Percentiles rank a stretch among this genome's conserved stretches.
phyloP scores from a whole-genome alignment of 92 coral and sea anemone species.

The Phymanthus crucifer region DNA sequence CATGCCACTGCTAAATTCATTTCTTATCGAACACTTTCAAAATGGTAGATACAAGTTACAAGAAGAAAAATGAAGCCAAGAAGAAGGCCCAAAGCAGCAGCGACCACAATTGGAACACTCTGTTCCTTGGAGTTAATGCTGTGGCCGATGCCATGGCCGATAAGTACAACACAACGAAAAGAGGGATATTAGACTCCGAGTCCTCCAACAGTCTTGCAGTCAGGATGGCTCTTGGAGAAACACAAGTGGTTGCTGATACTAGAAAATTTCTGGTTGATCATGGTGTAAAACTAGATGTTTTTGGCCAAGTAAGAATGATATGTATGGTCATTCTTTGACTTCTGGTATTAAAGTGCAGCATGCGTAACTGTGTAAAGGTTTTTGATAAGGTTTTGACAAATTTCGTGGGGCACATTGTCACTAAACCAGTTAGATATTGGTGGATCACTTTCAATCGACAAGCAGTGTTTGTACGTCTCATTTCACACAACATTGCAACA shows the following conservation, averaged over 20 bases:
- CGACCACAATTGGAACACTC: constrained; percentile 94
- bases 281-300: constrained; percentile 94
- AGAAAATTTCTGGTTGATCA: constrained; percentile 80
- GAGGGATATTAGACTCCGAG: constrained; percentile 82
- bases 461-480: too few species aligned
- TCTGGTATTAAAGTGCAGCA: not conserved
- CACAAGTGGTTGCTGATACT: constrained; percentile 98
- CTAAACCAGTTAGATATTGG: too few species aligned
- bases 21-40: not conserved
- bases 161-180: constrained; percentile 85
- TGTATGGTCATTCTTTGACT: too few species aligned
- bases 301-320: constrained; percentile 82
- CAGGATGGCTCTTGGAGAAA: constrained; percentile 98
- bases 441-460: too few species aligned
- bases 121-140: constrained; percentile 91
- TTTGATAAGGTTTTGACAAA: too few species aligned
- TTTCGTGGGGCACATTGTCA: too few species aligned
- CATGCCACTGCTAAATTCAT: not conserved
- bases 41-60: constrained; percentile 47
- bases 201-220: constrained; percentile 91
- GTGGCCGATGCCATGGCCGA: constrained; percentile 99
- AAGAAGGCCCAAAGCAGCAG: constrained; percentile 74
- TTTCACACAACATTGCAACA: too few species aligned
- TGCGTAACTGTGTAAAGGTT: too few species aligned
- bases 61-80: constrained; percentile 77